These are phyloP conservation scores for Hemicordylus capensis DNA, from an alignment of 2,113 vertebrate genomes.

Conservation along the genomic window DNA sequence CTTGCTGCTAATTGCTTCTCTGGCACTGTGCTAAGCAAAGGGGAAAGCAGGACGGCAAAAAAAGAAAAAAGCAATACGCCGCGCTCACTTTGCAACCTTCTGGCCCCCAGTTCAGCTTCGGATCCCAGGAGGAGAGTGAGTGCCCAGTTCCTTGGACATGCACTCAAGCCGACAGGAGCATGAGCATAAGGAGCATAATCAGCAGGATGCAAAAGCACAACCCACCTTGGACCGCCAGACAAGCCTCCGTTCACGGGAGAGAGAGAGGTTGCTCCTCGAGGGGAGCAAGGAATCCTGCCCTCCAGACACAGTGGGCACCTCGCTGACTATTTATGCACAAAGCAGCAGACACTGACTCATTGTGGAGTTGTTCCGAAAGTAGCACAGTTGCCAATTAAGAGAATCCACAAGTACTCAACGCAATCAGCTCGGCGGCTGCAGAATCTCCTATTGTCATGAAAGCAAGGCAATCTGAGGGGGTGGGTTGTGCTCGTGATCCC, in stretches of 20 bases:
- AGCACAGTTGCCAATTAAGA: slow-evolving; percentile 45
- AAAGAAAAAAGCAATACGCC: slow-evolving; percentile 7
- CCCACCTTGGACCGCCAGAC: neutral
- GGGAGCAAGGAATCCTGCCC: neutral
- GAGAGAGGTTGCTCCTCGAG: neutral
- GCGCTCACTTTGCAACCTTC: neutral
- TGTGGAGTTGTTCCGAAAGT: slow-evolving; percentile 16
- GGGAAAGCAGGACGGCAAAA: neutral
- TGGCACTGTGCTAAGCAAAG: neutral
- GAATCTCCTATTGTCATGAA: slow-evolving; percentile 30
- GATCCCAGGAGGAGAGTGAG: neutral
- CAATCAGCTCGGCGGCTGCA: slow-evolving; percentile 58
- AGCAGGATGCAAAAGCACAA: slow-evolving; percentile 15
- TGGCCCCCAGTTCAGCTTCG: neutral
- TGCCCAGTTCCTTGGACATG: neutral
- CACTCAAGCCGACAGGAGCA: neutral
- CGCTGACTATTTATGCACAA: slow-evolving; percentile 37
- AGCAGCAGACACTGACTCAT: slow-evolving; percentile 37
- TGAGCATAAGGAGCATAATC: neutral
- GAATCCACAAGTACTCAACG: slow-evolving; percentile 36
- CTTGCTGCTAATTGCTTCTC: neutral
- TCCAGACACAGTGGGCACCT: slow-evolving; percentile 4
- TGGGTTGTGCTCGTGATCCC: slow-evolving; percentile 20
- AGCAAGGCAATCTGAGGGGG: slow-evolving; percentile 14
- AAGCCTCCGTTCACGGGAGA: neutral